Evolutionary conservation across 1,140 invertebrate species (phyloP).

Genomic region (Aporrectodea caliginosa): DNA sequence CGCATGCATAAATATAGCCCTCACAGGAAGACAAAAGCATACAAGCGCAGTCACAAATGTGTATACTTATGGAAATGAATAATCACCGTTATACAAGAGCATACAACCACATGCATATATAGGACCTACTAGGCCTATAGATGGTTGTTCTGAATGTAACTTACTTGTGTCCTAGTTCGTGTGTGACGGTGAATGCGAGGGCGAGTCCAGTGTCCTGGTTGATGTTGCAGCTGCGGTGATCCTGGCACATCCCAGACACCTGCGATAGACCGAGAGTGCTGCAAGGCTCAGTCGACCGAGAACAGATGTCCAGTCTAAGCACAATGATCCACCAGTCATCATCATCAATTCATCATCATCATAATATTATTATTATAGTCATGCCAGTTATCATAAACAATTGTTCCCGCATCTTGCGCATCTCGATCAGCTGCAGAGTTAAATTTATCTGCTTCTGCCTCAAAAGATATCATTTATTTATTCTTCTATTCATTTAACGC

Average conservation of each 20-base stretch:
- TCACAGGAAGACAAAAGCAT: too few relatives aligned
- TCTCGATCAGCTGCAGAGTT: too few relatives aligned
- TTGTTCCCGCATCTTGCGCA: neutral
- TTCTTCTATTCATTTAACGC: too few relatives aligned
- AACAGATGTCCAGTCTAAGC: conserved; percentile 75
- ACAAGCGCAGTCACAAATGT: too few relatives aligned
- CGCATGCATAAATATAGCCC: too few relatives aligned
- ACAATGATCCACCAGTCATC: neutral
- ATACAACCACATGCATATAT: too few relatives aligned
- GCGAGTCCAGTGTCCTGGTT: conserved; percentile 88
- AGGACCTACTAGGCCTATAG: too few relatives aligned
- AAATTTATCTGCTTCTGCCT: too few relatives aligned
- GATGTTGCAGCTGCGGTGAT: conserved; percentile 79
- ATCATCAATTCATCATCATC: conserved; percentile 3
- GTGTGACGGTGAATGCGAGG: conserved; percentile 85
- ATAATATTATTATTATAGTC: neutral
- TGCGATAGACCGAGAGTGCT: conserved; percentile 83
- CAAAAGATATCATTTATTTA: too few relatives aligned
- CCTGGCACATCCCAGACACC: conserved; percentile 85
- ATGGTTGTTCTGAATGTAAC: conserved; percentile 51
- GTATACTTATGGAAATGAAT: too few relatives aligned
- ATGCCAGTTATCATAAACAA: neutral
- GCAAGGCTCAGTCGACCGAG: conserved; percentile 68
- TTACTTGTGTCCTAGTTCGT: conserved; percentile 90
- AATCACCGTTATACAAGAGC: too few relatives aligned